Evolutionary conservation across 2,797 vertebrate genomes (phyloP).

Genomic region (Microhierax caerulescens): DNA sequence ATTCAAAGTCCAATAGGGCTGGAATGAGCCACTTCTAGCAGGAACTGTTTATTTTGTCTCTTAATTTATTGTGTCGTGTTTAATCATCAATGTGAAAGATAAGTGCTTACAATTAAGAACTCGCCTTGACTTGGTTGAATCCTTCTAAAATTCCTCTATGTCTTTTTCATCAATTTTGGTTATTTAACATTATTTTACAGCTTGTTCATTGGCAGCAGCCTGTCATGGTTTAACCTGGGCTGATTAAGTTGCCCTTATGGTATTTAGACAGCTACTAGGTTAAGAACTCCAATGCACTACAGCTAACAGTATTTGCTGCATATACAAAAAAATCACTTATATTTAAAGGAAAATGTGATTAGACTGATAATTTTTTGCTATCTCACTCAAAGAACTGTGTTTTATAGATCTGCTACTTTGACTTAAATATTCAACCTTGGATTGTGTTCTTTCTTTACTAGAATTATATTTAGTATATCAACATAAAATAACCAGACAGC

Average conservation of each 20-base stretch:
- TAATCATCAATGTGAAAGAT: not conserved
- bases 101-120: not conserved
- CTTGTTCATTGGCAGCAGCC: not conserved
- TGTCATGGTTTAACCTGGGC: no score
- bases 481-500: slow-evolving; percentile 55
- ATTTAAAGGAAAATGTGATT: not conserved
- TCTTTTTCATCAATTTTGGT: not conserved
- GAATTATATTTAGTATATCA: slow-evolving; percentile 39
- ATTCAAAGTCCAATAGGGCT: not conserved
- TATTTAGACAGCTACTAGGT: not conserved
- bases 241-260: no score
- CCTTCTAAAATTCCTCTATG: not conserved
- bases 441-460: not conserved
- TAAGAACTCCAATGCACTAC: not conserved
- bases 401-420: not conserved
- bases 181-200: not conserved
- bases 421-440: slow-evolving; percentile 1
- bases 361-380: not conserved
- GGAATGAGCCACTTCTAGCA: not conserved
- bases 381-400: not conserved
- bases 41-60: not conserved
- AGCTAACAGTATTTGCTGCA: not conserved
- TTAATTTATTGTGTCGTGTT: not conserved
- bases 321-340: not conserved
- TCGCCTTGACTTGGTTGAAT: not conserved